phyloP scores from a whole-genome alignment of 2,797 vertebrate species.

The Melanotaenia parkinsoni region DNA sequence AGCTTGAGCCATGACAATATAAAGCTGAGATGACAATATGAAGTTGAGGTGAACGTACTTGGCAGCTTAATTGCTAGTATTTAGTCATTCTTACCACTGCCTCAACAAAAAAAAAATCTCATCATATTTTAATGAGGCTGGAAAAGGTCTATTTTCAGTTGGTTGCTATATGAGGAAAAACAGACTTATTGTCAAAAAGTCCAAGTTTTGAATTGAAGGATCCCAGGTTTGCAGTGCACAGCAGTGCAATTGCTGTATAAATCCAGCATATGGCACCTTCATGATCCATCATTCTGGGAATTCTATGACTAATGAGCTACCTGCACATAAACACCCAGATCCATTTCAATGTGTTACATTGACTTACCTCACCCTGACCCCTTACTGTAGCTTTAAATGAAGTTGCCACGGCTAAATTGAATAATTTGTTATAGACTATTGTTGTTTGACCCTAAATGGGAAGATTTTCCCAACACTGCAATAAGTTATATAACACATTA shows the following conservation, averaged over 20 bases:
- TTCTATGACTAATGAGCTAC: background rate
- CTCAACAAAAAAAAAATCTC: background rate
- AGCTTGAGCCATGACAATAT: background rate
- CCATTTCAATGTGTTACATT: background rate
- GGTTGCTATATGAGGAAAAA: background rate
- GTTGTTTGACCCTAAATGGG: background rate
- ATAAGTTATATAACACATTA: background rate
- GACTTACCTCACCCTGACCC: background rate
- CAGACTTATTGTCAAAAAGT: background rate
- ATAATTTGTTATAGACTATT: background rate
- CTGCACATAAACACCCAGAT: background rate
- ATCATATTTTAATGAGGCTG: background rate
- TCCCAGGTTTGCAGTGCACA: background rate
- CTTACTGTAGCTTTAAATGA: background rate
- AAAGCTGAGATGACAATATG: background rate
- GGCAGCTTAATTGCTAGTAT: background rate
- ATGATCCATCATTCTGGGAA: conserved; percentile 12
- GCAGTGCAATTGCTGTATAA: background rate
- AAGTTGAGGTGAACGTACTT: background rate
- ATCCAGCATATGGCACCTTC: background rate
- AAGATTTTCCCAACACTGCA: background rate
- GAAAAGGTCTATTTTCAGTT: background rate
- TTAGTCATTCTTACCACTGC: background rate
- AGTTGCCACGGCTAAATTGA: background rate
- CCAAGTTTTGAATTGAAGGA: background rate